phyloP scores from a whole-genome alignment of 2,888 invertebrate species.

The Hyposoter didymator region DNA sequence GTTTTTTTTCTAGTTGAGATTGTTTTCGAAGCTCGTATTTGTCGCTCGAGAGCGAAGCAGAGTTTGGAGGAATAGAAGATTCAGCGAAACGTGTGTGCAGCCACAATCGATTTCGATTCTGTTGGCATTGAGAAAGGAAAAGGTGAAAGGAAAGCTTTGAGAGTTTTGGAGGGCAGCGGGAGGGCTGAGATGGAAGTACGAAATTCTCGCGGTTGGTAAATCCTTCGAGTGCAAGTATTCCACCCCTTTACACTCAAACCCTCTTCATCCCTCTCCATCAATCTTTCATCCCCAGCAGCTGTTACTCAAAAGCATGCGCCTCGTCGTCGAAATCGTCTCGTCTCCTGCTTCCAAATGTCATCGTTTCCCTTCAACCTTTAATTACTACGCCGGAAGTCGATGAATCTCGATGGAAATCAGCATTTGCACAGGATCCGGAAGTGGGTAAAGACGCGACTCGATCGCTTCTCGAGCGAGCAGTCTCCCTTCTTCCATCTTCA shows the following conservation, averaged over 20 bases:
- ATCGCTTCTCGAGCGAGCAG: conserved; percentile 52
- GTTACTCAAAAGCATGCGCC: conserved; percentile 59
- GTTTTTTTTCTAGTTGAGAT: not conserved
- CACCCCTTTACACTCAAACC: not conserved
- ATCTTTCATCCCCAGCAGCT: conserved; percentile 51
- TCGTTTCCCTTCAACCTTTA: conserved; percentile 66
- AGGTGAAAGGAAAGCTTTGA: conserved; percentile 31
- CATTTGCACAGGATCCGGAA: conserved; percentile 68
- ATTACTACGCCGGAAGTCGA: conserved; percentile 68
- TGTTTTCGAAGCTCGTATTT: not conserved
- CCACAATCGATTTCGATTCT: conserved; percentile 42
- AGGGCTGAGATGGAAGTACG: conserved; percentile 56
- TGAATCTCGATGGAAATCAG: conserved; percentile 70
- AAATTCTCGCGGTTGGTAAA: conserved; percentile 59
- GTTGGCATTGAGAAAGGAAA: conserved; percentile 13
- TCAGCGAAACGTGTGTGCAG: conserved; percentile 26
- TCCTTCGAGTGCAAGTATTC: conserved; percentile 45
- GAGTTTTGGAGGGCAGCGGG: conserved; percentile 39
- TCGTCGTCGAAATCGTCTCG: conserved; percentile 36
- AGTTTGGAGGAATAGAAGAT: not conserved
- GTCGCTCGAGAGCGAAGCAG: not conserved
- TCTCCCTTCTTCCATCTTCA: conserved; percentile 20
- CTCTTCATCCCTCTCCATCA: conserved; percentile 13
- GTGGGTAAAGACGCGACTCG: conserved; percentile 61
- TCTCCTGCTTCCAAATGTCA: conserved; percentile 42